A percentile compares a stretch with the other conserved stretches of the same genome.
Evolutionary conservation across 2,888 invertebrate genomes (phyloP).

Genomic region (Lepidocyrtoides sp.): DNA sequence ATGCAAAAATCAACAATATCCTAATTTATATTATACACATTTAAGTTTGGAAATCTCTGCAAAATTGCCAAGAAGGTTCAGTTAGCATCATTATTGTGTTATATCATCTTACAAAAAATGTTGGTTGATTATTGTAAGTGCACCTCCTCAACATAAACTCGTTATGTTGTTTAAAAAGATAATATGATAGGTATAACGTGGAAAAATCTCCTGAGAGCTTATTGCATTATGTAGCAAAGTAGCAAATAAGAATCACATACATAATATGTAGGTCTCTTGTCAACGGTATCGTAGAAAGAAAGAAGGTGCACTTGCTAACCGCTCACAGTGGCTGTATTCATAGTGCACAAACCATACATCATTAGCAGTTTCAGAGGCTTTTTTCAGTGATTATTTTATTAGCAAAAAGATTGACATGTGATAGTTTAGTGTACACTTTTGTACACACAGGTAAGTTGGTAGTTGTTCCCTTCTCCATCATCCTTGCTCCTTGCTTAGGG

Average conservation of each 20-base stretch:
- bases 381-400: not conserved
- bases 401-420: not conserved
- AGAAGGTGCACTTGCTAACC: not conserved
- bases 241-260: not conserved
- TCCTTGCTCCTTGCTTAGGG: not conserved
- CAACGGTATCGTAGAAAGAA: not conserved
- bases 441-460: not conserved
- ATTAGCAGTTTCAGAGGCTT: not conserved
- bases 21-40: not conserved
- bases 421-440: not conserved
- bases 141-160: not conserved
- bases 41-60: not conserved
- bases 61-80: slow-evolving; percentile 18
- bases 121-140: not conserved
- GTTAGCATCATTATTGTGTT: not conserved
- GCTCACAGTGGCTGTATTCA: not conserved
- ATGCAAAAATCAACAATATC: not conserved
- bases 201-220: not conserved
- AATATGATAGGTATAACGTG: not conserved
- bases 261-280: not conserved
- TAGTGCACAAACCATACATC: not conserved
- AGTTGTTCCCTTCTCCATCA: not conserved
- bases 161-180: not conserved
- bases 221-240: not conserved
- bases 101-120: slow-evolving; percentile 18